These are phyloP conservation scores for Muntiacus reevesi DNA, from an alignment of 2,113 vertebrate species.

Conservation along the genomic window DNA sequence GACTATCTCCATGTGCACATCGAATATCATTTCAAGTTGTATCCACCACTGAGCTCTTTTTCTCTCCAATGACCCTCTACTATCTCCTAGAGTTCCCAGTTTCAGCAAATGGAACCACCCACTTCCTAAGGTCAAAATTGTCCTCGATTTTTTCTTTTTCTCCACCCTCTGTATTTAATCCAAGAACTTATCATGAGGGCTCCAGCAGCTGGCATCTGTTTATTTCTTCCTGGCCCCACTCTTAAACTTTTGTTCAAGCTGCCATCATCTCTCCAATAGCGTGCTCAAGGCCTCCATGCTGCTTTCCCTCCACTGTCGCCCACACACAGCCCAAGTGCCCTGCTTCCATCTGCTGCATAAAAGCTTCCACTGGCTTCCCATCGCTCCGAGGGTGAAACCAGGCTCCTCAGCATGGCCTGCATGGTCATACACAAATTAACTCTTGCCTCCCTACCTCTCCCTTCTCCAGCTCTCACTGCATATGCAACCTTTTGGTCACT, in stretches of 20 bases:
- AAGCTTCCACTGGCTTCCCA: background rate
- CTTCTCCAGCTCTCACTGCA: too few relatives aligned
- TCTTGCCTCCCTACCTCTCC: background rate
- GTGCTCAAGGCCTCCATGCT: background rate
- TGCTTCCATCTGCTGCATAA: background rate
- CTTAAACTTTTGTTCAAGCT: background rate
- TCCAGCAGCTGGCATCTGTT: background rate
- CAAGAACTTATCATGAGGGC: background rate
- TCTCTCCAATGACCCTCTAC: background rate
- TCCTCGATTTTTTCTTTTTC: background rate
- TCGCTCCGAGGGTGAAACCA: background rate
- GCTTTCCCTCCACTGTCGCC: background rate
- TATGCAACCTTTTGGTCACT: background rate
- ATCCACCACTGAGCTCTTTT: background rate
- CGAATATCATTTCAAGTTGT: background rate
- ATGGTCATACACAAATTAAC: background rate
- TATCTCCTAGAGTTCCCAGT: background rate
- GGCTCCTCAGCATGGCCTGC: background rate
- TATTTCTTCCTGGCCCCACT: background rate
- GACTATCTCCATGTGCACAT: background rate
- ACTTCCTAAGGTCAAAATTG: background rate
- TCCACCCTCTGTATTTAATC: background rate
- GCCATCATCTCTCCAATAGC: background rate
- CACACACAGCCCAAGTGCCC: background rate
- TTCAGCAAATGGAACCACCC: background rate